A percentile compares a stretch with the other conserved stretches of the same genome.
Conservation (phyloP, 2,797 vertebrate species). For the Sardinella longiceps region DNA sequence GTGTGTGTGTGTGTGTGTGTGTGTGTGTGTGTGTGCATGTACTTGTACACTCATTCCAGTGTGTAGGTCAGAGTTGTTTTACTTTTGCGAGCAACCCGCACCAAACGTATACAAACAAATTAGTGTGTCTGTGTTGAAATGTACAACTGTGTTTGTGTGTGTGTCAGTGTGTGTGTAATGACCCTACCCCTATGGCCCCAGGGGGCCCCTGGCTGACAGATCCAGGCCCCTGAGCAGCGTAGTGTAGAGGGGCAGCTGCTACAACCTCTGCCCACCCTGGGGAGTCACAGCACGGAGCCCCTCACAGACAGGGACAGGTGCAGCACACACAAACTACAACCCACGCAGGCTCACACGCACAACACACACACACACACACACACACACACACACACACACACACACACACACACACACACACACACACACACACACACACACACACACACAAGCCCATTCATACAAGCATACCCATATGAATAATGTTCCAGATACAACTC, state of each 20-base stretch:
- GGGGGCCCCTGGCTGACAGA: background rate
- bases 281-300: slow-evolving; percentile 45
- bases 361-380: background rate
- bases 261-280: slow-evolving; percentile 44
- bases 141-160: background rate
- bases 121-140: background rate
- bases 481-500: too few species aligned
- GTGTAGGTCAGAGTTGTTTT: slow-evolving; percentile 27
- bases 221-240: background rate
- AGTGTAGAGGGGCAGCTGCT: slow-evolving; percentile 36
- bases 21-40: background rate
- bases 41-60: background rate
- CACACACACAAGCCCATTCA: background rate
- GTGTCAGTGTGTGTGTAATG: background rate
- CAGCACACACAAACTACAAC: slow-evolving; percentile 46
- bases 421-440: background rate
- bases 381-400: background rate
- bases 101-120: background rate
- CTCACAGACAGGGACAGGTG: slow-evolving; percentile 60
- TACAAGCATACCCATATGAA: background rate
- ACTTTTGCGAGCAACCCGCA: background rate
- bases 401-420: background rate
- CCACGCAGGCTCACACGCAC: background rate
- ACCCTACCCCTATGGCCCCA: background rate
- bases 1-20: background rate